Conservation (phyloP, 1,140 invertebrate genomes). For the Hirudo medicinalis region DNA sequence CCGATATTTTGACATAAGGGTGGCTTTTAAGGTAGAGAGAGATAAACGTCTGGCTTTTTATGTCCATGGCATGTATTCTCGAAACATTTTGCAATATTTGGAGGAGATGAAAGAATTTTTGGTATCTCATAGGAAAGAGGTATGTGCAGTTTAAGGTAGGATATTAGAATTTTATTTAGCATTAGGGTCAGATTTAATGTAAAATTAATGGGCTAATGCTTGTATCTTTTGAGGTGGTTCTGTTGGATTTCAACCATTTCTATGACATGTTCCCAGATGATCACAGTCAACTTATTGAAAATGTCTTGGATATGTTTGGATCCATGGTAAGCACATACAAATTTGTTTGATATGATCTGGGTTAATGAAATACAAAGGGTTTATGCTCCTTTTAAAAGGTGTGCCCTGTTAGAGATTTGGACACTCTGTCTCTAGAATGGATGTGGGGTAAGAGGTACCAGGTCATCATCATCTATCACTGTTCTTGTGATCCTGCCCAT, state of each 20-base stretch:
- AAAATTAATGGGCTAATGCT: too few species aligned
- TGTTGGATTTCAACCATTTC: conserved; percentile 8
- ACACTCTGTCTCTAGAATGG: too few species aligned
- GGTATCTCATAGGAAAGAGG: neutral
- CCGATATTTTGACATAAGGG: neutral
- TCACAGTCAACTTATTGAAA: neutral
- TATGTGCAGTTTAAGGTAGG: neutral
- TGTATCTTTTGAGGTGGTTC: neutral
- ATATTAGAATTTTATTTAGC: neutral
- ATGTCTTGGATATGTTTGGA: neutral
- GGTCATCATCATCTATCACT: too few species aligned
- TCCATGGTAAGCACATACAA: neutral
- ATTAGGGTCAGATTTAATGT: too few species aligned
- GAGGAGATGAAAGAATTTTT: conserved; percentile 9
- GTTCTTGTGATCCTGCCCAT: too few species aligned
- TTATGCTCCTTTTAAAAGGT: neutral
- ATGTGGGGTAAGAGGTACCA: too few species aligned
- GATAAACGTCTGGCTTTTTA: neutral
- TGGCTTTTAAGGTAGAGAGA: neutral
- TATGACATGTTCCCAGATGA: conserved; percentile 1
- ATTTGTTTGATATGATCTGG: neutral
- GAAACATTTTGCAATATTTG: neutral
- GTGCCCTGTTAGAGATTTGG: too few species aligned
- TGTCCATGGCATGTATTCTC: neutral
- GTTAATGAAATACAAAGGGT: neutral